Percentiles rank a stretch among this genome's conserved stretches.
phyloP scores from a whole-genome alignment of 2,113 vertebrate species.

The Emberiza fucata region DNA sequence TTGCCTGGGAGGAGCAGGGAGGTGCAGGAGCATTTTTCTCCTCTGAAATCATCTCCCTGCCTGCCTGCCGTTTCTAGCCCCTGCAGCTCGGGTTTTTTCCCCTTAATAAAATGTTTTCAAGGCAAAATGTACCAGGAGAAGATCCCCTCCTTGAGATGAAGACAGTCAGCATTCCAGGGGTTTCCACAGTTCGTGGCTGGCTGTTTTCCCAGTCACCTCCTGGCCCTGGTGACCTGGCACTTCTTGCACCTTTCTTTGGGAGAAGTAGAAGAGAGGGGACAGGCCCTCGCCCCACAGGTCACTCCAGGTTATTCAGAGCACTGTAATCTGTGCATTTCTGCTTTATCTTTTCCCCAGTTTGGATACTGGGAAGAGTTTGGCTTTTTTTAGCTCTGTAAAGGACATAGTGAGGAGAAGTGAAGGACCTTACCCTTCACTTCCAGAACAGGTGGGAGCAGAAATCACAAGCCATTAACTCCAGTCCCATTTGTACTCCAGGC shows the following conservation, averaged over 20 bases:
- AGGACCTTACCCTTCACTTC: neutral
- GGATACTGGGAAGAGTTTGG: neutral
- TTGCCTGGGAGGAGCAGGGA: conserved; percentile 47
- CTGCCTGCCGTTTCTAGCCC: neutral
- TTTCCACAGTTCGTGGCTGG: neutral
- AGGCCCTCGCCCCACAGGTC: neutral
- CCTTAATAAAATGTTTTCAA: neutral
- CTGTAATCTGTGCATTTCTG: neutral
- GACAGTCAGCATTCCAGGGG: neutral
- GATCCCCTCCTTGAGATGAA: neutral
- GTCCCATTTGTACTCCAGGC: neutral
- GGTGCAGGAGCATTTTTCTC: conserved; percentile 53
- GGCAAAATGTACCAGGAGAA: neutral
- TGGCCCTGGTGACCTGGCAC: neutral
- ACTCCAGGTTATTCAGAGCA: neutral
- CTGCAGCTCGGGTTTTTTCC: neutral
- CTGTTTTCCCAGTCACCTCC: neutral
- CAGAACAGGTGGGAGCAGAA: neutral
- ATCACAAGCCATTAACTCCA: neutral
- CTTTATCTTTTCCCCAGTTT: neutral
- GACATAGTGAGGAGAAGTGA: neutral
- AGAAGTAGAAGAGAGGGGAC: neutral
- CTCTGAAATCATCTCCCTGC: conserved; percentile 49
- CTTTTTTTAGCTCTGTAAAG: neutral
- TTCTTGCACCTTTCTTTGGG: neutral